These are phyloP conservation scores for Gymnoscopelus microlampas DNA, from an alignment of 2,797 vertebrate genomes.

Conservation along the genomic window DNA sequence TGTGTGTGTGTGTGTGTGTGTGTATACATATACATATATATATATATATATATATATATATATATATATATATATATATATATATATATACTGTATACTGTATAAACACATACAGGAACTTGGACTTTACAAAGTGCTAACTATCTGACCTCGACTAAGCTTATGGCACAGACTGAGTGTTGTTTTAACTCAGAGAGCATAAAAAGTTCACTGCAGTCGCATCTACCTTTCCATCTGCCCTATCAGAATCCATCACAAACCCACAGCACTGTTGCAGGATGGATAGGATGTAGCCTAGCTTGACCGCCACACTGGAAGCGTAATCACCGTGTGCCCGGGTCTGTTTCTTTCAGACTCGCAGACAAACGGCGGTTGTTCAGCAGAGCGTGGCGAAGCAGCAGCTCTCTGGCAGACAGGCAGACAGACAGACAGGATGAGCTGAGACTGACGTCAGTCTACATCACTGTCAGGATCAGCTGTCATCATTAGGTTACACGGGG, in stretches of 20 bases:
- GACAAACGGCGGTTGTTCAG: conserved; percentile 55
- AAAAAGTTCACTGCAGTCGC: too few species aligned
- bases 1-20: too few species aligned
- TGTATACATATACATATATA: too few species aligned
- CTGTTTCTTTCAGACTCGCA: conserved; percentile 36
- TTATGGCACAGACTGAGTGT: too few species aligned
- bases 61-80: too few species aligned
- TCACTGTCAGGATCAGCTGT: conserved; percentile 67
- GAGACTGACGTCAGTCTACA: conserved; percentile 56
- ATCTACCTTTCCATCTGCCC: conserved; percentile 18
- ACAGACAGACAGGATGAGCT: conserved; percentile 42
- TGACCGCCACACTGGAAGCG: conserved; percentile 50
- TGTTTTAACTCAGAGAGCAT: too few species aligned
- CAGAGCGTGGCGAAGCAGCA: conserved; percentile 42
- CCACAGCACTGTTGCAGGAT: conserved; percentile 47
- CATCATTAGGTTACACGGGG: conserved; percentile 73
- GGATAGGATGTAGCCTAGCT: conserved; percentile 59
- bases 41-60: too few species aligned
- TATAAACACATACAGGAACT: too few species aligned
- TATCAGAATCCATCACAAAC: conserved; percentile 42
- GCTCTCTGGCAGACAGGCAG: conserved; percentile 30
- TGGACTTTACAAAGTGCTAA: too few species aligned
- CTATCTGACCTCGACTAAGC: too few species aligned
- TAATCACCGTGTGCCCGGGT: conserved; percentile 46
- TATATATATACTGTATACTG: too few species aligned